Percentiles rank a stretch among this genome's conserved stretches.
These are phyloP conservation scores for Hyperoplus lanceolatus DNA, from an alignment of 2,797 vertebrate genomes.

Conservation along the genomic window DNA sequence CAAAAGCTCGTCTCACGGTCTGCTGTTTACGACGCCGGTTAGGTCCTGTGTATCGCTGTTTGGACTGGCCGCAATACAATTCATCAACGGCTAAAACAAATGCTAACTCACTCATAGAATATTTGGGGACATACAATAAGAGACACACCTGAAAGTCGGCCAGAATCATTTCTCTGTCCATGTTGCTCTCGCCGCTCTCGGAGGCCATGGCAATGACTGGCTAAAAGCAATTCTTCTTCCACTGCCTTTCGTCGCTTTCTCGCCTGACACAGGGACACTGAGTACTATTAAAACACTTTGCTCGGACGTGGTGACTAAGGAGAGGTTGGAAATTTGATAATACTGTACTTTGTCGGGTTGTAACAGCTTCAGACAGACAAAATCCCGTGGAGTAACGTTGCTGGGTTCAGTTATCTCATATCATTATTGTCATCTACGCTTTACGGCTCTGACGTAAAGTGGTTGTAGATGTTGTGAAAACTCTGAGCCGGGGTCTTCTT, in stretches of 20 bases:
- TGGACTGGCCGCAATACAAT: conserved; percentile 19
- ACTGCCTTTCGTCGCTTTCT: conserved; percentile 75
- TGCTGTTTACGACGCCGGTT: conserved; percentile 51
- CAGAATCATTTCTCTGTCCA: conserved; percentile 99
- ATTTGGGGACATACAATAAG: not conserved
- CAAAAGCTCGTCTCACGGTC: conserved; percentile 39
- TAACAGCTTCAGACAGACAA: conserved; percentile 49
- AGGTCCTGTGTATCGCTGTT: conserved; percentile 34
- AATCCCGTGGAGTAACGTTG: conserved; percentile 68
- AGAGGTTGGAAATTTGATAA: conserved; percentile 41
- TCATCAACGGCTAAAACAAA: not conserved
- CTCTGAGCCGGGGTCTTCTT: too few species aligned
- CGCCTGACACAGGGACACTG: conserved; percentile 70
- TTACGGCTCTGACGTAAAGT: conserved; percentile 82
- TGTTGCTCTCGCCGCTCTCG: conserved; percentile 90
- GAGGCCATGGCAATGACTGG: conserved; percentile 96
- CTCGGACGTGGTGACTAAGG: conserved; percentile 36
- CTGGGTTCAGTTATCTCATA: conserved; percentile 80
- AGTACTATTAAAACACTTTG: conserved; percentile 51
- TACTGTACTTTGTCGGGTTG: conserved; percentile 50
- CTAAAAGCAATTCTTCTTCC: conserved; percentile 82
- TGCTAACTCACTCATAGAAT: not conserved
- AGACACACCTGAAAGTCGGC: conserved; percentile 97
- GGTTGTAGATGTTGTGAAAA: conserved; percentile 54
- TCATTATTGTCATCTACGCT: conserved; percentile 81